Conservation (phyloP, 2,797 vertebrate species). For the Siniperca undulata region DNA sequence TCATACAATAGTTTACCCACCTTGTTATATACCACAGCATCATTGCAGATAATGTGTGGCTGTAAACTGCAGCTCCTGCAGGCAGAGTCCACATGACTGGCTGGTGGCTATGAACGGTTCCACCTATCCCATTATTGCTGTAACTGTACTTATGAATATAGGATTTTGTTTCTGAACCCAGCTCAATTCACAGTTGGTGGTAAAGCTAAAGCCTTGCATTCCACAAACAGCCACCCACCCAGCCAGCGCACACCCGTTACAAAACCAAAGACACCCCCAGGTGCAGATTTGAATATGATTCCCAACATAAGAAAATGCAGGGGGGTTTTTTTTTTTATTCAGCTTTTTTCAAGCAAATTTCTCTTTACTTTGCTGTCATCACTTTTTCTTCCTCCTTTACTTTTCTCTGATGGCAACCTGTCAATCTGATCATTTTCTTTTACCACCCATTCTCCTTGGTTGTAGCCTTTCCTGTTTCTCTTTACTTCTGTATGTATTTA, state of each 20-base stretch:
- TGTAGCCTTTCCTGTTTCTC: slow-evolving; percentile 10
- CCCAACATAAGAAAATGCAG: slow-evolving; percentile 37
- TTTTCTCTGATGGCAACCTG: slow-evolving; percentile 10
- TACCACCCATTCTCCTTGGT: not conserved
- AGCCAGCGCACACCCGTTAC: slow-evolving; percentile 32
- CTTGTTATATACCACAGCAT: slow-evolving; percentile 67
- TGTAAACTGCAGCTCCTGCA: slow-evolving; percentile 58
- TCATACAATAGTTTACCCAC: slow-evolving; percentile 53
- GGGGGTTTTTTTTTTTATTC: slow-evolving; percentile 1
- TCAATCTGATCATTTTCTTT: slow-evolving; percentile 33
- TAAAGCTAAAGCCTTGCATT: slow-evolving; percentile 41
- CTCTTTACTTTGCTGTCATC: slow-evolving; percentile 5
- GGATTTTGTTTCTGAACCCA: slow-evolving; percentile 30
- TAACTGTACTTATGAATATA: slow-evolving; percentile 64
- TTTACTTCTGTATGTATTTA: slow-evolving; percentile 13
- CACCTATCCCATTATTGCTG: slow-evolving; percentile 47
- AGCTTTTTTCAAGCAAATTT: slow-evolving; percentile 9
- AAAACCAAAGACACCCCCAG: slow-evolving; percentile 60
- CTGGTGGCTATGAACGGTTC: slow-evolving; percentile 49
- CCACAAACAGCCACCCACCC: slow-evolving; percentile 51
- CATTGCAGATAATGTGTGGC: slow-evolving; percentile 61
- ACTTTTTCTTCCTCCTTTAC: not conserved
- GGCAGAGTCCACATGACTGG: slow-evolving; percentile 40
- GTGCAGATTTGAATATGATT: slow-evolving; percentile 43
- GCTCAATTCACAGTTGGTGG: slow-evolving; percentile 43